Evolutionary conservation across 2,113 vertebrate species (phyloP), one percentile per base, ranked within the genome.

Genomic region (Nibea coibor): DNA sequence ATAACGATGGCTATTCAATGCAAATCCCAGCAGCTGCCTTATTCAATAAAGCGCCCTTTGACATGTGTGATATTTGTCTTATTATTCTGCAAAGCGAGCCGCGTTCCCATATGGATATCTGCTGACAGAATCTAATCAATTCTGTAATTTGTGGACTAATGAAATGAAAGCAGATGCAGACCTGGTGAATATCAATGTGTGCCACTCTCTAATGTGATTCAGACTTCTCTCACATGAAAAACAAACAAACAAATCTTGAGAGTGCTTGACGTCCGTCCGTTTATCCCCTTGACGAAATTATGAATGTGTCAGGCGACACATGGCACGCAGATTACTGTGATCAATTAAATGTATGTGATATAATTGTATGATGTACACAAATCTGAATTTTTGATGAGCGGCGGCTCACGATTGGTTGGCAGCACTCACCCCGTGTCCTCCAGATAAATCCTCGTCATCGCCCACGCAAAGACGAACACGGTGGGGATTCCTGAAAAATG

Each of bases 391-490:
- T 51, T 26, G 24, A 63, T n/a, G 61, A 5, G 0, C 35, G 65
- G 48, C 12, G 8, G 35, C 19, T 48, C 0, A 4, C 17, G 57
- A 53, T 54, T 45, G 24, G 42, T 12, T 24, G 0, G 28, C 3
- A 1, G 6, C 5, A 78, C 89, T 93, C 48, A 99, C 97, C 96
- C 96, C 0, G 94, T 97, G 88, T 99, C 96, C 35, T 98, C 97
- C n/a, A 98, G 83, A 63, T 95, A 93, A 82, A 97, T 88, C 80
- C 97, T 92, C 24, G 95, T 92, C 50, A 94, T 82, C 10, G 93
- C 94, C 97, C 97, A 99, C 0, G 87, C 94, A 2, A 92, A 91
- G 10, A 94, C 95, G 72, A 97, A 96, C 82, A 97, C 45, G 0
- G 95, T 96, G 83, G 97, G 97, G 86, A 97, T 93, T 66, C 97